Conservation (phyloP, 2,888 invertebrate genomes). For the Drosophila borealis region DNA sequence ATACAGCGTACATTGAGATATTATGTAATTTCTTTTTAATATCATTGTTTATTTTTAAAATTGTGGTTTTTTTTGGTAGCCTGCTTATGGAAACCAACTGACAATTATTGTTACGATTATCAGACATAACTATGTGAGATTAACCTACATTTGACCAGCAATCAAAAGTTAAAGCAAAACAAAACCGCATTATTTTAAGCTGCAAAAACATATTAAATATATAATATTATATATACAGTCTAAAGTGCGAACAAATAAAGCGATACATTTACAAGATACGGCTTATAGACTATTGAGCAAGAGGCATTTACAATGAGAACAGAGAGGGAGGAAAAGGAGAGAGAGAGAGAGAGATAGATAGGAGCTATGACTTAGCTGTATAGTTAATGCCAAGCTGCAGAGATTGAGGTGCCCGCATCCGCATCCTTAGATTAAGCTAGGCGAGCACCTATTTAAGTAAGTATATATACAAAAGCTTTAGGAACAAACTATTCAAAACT, state of each 20-base stretch:
- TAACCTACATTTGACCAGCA: conserved; percentile 72
- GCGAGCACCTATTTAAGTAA: conserved; percentile 48
- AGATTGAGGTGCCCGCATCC: conserved; percentile 8
- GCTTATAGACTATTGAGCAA: conserved; percentile 73
- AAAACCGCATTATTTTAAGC: conserved; percentile 24
- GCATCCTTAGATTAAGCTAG: conserved; percentile 11
- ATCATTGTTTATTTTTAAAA: conserved; percentile 4
- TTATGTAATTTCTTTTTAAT: conserved; percentile 1
- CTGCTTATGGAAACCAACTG: conserved; percentile 51
- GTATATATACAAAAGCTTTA: conserved; percentile 71
- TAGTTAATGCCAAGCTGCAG: conserved; percentile 23
- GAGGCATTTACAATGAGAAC: conserved; percentile 61
- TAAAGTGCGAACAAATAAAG: conserved; percentile 18
- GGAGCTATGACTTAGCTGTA: conserved; percentile 28
- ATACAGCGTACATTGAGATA: conserved; percentile 25
- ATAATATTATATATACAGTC: conserved; percentile 35
- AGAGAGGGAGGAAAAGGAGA: conserved; percentile 2
- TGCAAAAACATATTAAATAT: conserved; percentile 36
- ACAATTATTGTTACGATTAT: conserved; percentile 49
- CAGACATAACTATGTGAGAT: conserved; percentile 31
- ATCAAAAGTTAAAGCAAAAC: conserved; percentile 59
- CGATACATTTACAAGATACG: conserved; percentile 24
- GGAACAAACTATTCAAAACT: conserved; percentile 76
- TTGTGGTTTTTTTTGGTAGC: conserved; percentile 17
- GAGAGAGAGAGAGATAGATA: background rate